phyloP scores from a whole-genome alignment of 2,797 vertebrate species.

The Pristis pectinata region DNA sequence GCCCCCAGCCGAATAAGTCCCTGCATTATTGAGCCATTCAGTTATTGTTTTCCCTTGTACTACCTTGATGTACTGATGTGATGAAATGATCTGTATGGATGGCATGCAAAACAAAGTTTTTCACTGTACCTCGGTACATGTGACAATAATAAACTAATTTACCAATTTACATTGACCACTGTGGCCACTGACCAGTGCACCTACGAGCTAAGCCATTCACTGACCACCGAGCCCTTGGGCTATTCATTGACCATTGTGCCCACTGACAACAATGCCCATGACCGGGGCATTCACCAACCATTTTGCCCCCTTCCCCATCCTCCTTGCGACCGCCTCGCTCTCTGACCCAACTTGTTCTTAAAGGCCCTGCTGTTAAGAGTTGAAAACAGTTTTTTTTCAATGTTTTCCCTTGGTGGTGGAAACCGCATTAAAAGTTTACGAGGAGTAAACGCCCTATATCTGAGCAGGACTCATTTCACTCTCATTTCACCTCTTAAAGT shows the following conservation, averaged over 20 bases:
- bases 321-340: not conserved
- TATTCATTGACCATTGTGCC: not conserved
- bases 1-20: too few relatives aligned
- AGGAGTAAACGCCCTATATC: constrained; percentile 19
- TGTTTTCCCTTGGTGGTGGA: not conserved
- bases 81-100: too few relatives aligned
- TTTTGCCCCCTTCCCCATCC: not conserved
- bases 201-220: not conserved
- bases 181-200: not conserved
- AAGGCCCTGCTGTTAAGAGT: not conserved
- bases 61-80: too few relatives aligned
- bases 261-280: not conserved
- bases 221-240: not conserved
- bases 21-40: too few relatives aligned
- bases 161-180: not conserved
- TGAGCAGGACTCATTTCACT: not conserved
- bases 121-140: too few relatives aligned
- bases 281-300: not conserved
- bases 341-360: not conserved
- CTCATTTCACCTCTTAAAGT: constrained; percentile 20
- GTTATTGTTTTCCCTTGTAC: too few relatives aligned
- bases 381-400: not conserved
- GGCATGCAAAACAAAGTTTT: too few relatives aligned
- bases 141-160: too few relatives aligned
- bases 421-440: constrained; percentile 10